Evolutionary conservation across 1,140 invertebrate genomes (phyloP), one percentile per base, ranked within the genome.

Genomic region (Formica exsecta): DNA sequence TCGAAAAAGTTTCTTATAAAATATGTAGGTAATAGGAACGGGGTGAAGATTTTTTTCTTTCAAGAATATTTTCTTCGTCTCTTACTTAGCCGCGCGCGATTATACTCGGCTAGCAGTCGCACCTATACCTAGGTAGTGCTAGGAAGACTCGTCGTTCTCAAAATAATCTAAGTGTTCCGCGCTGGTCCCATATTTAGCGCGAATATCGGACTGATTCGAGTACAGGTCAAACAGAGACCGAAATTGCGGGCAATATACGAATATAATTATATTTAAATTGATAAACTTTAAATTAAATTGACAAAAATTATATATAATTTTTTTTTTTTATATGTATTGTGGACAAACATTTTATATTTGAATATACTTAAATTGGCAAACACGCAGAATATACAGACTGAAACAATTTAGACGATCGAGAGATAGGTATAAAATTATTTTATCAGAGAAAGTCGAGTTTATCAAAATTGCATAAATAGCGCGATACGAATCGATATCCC

Each of bases 131-230:
- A 80, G 32, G 85, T 65, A 87, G 70, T 54, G 62, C 73, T 76
- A 80, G 59, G 85, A 88, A 91, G 75, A 89, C 87, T 89, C 86
- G 75, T 84, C 54, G 90, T 80, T 86, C 91, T 80, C 66, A 90
- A 93, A 93, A 93, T 93, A 93, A 92, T 81, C 84, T 51, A 70
- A 79, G 80, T 84, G 85, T 71, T 85, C 86, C 68, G 68, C 86
- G 85, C 86, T 92, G 89, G 89, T 93, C 92, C 92, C 91, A 89
- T 91, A 93, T 92, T 93, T 93, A 92, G 92, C 85, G 76, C 81
- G 86, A 85, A 88, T 85, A 88, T 87, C 77, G 77, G 84, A 80
- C 70, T 83, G 85, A 86, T 68, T 90, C 71, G 51, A n/a, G 74
- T 83, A 64, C 75, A 13, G 57, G 84, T 74, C 44, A 73, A 70